Conservation (phyloP, 2,888 invertebrate genomes). For the Schizotus pectinicornis region DNA sequence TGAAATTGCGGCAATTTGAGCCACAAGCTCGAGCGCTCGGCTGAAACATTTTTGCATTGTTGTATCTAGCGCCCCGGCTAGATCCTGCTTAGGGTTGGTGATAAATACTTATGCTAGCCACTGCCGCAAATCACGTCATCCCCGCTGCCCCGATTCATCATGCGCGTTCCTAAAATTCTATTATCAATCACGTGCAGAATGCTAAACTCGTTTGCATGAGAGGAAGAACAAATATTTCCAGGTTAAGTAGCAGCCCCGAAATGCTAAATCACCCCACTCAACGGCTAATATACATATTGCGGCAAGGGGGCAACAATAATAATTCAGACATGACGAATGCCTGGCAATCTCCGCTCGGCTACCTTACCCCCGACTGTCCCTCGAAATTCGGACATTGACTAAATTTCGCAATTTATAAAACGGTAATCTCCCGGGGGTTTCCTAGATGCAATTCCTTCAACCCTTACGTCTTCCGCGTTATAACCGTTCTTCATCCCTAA, state of each 20-base stretch:
- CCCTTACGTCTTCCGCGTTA: too few species aligned
- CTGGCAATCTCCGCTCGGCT: slow-evolving; percentile 9
- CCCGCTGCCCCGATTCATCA: not conserved
- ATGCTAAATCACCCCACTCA: slow-evolving; percentile 2
- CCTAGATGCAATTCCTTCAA: too few species aligned
- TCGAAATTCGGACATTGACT: slow-evolving; percentile 7
- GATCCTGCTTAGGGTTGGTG: not conserved
- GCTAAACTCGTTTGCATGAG: slow-evolving; percentile 6
- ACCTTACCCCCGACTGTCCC: not conserved
- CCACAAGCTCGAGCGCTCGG: too few species aligned
- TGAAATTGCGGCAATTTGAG: too few species aligned
- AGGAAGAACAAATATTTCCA: slow-evolving; percentile 5
- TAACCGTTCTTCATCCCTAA: too few species aligned
- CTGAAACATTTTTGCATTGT: too few species aligned
- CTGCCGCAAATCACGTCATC: slow-evolving; percentile 3
- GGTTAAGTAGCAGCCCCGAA: slow-evolving; percentile 8
- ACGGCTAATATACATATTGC: slow-evolving; percentile 17
- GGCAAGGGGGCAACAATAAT: slow-evolving; percentile 11
- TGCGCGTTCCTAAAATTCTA: slow-evolving; percentile 10
- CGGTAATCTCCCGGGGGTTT: not conserved
- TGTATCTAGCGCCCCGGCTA: too few species aligned
- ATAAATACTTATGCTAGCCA: not conserved
- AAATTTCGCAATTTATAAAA: slow-evolving; percentile 9
- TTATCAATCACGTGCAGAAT: slow-evolving; percentile 17
- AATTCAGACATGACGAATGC: slow-evolving; percentile 13